A percentile compares a stretch with the other conserved stretches of the same genome.
These are phyloP conservation scores for Pristionchus fissidentatus DNA, from an alignment of 2,888 invertebrate species.

Conservation along the genomic window DNA sequence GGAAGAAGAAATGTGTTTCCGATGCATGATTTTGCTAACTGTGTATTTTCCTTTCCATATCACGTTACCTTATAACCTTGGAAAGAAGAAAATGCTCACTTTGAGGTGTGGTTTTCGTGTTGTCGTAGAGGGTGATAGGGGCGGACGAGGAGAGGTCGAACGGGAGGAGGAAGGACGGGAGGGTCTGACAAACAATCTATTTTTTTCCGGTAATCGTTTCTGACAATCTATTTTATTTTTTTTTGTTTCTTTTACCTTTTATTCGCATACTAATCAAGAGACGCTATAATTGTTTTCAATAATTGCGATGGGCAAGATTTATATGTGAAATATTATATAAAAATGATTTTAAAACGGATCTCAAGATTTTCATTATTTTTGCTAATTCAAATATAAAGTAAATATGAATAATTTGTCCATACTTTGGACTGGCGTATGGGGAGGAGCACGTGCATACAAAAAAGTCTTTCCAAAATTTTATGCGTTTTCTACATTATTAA, in stretches of 20 bases:
- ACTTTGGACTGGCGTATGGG: too few relatives aligned
- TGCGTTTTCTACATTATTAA: neutral
- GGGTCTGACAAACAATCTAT: conserved; percentile 14
- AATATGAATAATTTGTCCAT: too few relatives aligned
- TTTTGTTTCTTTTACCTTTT: too few relatives aligned
- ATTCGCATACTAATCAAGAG: too few relatives aligned
- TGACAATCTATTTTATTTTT: neutral
- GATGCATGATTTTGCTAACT: neutral
- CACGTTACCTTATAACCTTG: neutral
- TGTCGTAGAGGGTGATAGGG: neutral
- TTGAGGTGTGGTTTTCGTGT: conserved; percentile 45
- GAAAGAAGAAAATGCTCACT: neutral
- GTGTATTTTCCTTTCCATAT: neutral
- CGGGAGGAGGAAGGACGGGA: conserved; percentile 41
- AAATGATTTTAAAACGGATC: neutral
- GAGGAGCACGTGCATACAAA: too few relatives aligned
- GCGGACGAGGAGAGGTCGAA: conserved; percentile 33
- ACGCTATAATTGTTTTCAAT: too few relatives aligned
- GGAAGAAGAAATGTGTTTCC: neutral
- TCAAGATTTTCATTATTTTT: neutral
- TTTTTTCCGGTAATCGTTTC: neutral
- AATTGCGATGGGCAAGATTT: too few relatives aligned
- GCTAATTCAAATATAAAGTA: too few relatives aligned
- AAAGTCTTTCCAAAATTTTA: neutral
- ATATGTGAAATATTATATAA: neutral